Percentiles rank a stretch among this genome's conserved stretches.
phyloP scores from a whole-genome alignment of 2,888 invertebrate species.

The Crocallis elinguaria region DNA sequence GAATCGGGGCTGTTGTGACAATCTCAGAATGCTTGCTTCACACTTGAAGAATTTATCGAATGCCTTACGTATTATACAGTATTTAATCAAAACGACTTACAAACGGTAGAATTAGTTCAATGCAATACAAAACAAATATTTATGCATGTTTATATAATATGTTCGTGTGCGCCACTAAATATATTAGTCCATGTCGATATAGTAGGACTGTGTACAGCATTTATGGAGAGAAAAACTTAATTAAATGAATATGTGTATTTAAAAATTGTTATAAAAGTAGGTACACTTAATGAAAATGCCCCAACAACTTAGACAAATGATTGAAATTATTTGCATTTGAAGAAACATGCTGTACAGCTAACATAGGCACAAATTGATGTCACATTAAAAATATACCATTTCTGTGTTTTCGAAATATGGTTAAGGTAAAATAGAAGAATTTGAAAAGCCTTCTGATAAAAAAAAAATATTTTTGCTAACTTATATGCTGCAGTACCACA shows the following conservation, averaged over 20 bases:
- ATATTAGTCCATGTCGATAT: neutral
- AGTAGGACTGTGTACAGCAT: neutral
- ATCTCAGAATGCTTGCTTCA: neutral
- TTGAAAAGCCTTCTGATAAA: too few relatives aligned
- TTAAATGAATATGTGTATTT: too few relatives aligned
- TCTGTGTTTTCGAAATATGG: too few relatives aligned
- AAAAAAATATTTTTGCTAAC: too few relatives aligned
- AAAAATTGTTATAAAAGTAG: too few relatives aligned
- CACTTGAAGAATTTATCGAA: conserved; percentile 15
- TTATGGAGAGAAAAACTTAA: neutral
- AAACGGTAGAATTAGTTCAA: neutral
- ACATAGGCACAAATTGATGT: neutral
- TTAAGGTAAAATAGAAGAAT: too few relatives aligned
- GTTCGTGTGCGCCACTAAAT: neutral
- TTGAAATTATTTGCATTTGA: neutral
- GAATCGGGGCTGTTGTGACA: too few relatives aligned
- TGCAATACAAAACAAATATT: neutral
- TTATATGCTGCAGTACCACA: too few relatives aligned
- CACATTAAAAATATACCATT: too few relatives aligned
- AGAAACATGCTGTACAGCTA: neutral
- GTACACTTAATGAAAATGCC: neutral
- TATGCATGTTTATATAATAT: neutral
- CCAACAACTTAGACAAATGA: neutral
- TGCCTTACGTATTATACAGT: conserved; percentile 12
- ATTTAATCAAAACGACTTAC: neutral